Evolutionary conservation across 2,797 vertebrate species (phyloP).

Genomic region (Emydoidea blandingii): DNA sequence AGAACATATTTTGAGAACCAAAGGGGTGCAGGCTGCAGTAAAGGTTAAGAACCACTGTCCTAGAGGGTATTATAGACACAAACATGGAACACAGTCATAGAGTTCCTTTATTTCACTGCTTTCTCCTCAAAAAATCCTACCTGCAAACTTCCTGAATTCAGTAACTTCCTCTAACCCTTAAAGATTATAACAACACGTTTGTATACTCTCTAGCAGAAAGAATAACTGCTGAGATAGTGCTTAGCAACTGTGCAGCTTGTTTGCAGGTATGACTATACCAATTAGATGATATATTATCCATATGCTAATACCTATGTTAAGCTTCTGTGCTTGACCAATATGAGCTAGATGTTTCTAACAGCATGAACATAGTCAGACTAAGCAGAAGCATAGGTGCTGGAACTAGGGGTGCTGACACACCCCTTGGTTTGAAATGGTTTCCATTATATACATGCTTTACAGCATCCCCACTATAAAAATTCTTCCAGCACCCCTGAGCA

Average conservation of each 20-base stretch:
- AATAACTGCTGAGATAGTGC: not conserved
- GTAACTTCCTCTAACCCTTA: not conserved
- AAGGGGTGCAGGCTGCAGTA: too few species aligned
- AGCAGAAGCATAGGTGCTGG: not conserved
- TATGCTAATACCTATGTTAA: not conserved
- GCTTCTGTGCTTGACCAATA: not conserved
- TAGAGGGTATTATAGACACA: not conserved
- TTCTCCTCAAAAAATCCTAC: not conserved
- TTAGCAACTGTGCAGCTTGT: conserved; percentile 7
- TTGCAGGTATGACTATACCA: not conserved
- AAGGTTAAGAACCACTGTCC: not conserved
- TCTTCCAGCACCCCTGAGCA: too few species aligned
- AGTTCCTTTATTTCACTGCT: not conserved
- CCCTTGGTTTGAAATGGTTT: too few species aligned
- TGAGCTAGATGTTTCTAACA: not conserved
- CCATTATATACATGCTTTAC: too few species aligned
- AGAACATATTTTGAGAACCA: too few species aligned
- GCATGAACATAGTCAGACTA: not conserved
- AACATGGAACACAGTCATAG: not conserved
- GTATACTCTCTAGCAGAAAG: not conserved
- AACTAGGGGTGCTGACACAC: too few species aligned
- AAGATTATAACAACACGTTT: conserved; percentile 20
- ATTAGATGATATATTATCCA: not conserved
- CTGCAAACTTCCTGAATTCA: not conserved
- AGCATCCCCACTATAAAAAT: too few species aligned